Conservation (phyloP, 2,888 invertebrate species). For the Stenurella melanura region DNA sequence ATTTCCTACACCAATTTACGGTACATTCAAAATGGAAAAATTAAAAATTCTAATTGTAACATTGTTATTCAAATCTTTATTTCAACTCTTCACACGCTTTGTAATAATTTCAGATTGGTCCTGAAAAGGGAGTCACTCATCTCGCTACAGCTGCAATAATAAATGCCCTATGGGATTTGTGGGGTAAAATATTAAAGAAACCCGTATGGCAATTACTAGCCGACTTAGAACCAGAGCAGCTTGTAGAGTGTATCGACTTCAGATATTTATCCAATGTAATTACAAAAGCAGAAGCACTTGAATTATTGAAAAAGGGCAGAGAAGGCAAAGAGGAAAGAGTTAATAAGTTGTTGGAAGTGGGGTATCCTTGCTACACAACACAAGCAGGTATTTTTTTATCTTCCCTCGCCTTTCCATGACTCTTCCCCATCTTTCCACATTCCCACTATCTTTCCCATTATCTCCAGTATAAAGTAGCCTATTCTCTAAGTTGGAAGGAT, state of each 20-base stretch:
- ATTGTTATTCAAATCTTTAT: too few species aligned
- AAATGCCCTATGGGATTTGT: conserved; percentile 95
- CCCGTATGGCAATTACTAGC: conserved; percentile 90
- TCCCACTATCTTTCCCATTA: too few species aligned
- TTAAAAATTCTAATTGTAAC: too few species aligned
- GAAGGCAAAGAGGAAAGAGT: conserved; percentile 79
- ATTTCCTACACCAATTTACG: too few species aligned
- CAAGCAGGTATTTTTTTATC: conserved; percentile 79
- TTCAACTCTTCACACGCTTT: too few species aligned
- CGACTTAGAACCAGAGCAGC: conserved; percentile 88
- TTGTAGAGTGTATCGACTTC: conserved; percentile 92
- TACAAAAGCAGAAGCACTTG: conserved; percentile 87
- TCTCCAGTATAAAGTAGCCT: too few species aligned
- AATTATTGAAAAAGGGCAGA: conserved; percentile 78
- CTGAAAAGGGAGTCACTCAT: conserved; percentile 93
- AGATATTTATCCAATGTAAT: conserved; percentile 88
- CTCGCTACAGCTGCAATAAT: conserved; percentile 90
- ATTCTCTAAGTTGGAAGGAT: too few species aligned
- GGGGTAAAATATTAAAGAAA: conserved; percentile 89
- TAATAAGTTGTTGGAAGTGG: conserved; percentile 77
- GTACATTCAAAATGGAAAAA: too few species aligned
- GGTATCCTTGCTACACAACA: conserved; percentile 92
- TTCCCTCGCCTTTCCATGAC: too few species aligned
- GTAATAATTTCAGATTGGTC: conserved; percentile 81
- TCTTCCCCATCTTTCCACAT: too few species aligned